Percentiles rank a stretch among this genome's conserved stretches.
phyloP scores from a whole-genome alignment of 2,797 vertebrate species.

The Ispidina lecontei region DNA sequence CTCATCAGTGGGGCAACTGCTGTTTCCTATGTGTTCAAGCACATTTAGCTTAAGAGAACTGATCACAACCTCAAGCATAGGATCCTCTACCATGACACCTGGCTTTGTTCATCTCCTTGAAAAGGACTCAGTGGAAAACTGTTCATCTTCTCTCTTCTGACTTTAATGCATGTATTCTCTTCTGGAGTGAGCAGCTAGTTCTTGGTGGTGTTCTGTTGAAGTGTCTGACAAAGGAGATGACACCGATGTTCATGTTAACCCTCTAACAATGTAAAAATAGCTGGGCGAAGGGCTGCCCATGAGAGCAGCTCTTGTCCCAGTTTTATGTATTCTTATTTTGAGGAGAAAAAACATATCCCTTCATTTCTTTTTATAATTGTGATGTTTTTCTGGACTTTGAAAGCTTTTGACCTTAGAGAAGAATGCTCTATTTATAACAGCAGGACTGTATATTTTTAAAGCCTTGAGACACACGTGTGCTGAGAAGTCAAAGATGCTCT shows the following conservation, averaged over 20 bases:
- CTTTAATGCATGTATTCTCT: not conserved
- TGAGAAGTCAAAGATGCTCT: conserved; percentile 29
- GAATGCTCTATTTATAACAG: conserved; percentile 60
- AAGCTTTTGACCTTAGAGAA: conserved; percentile 26
- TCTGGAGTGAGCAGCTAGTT: not conserved
- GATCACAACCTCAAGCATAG: not conserved
- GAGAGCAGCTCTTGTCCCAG: not conserved
- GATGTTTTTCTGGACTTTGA: conserved; percentile 3
- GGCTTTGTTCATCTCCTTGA: not conserved
- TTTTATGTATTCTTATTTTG: not conserved
- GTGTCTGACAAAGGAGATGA: conserved; percentile 1
- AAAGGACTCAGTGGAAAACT: not conserved
- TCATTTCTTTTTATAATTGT: not conserved
- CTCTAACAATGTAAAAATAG: not conserved
- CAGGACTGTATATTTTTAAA: conserved; percentile 51
- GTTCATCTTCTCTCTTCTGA: not conserved
- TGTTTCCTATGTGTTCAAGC: not conserved
- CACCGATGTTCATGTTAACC: not conserved
- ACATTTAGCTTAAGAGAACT: not conserved
- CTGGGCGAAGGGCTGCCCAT: not conserved
- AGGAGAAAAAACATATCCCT: not conserved
- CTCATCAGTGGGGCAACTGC: fast-evolving
- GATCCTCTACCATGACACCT: not conserved
- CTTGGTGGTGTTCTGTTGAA: not conserved
- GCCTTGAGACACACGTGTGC: conserved; percentile 18